phyloP scores from a whole-genome alignment of 2,888 invertebrate species.

The Linnaemya vulpina region DNA sequence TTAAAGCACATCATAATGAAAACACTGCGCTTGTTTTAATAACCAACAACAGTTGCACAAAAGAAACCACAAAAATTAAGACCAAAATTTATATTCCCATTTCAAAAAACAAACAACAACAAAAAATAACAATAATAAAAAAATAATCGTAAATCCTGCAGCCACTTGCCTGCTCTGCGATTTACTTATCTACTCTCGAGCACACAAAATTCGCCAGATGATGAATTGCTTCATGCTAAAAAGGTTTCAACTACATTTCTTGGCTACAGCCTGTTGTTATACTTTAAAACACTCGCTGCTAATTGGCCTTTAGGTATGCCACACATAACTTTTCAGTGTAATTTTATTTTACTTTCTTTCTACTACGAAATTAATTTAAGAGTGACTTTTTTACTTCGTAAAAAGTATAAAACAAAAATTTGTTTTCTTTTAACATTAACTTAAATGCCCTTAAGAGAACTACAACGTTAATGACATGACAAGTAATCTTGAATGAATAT shows the following conservation, averaged over 20 bases:
- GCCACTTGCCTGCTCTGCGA: background rate
- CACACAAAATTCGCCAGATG: background rate
- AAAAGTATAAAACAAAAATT: slow-evolving; percentile 27
- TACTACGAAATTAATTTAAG: slow-evolving; percentile 64
- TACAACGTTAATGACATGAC: slow-evolving; percentile 9
- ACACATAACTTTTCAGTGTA: slow-evolving; percentile 45
- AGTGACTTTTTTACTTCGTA: slow-evolving; percentile 53
- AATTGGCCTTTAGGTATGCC: slow-evolving; percentile 65
- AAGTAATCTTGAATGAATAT: background rate
- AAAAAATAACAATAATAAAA: no score
- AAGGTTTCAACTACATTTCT: slow-evolving; percentile 11
- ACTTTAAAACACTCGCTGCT: slow-evolving; percentile 48
- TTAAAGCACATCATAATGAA: no score
- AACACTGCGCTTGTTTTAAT: slow-evolving; percentile 21
- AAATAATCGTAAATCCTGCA: background rate
- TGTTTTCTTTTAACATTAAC: slow-evolving; percentile 46
- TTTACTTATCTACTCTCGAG: background rate
- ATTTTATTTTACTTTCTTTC: background rate
- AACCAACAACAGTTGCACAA: background rate
- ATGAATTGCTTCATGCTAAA: slow-evolving; percentile 41
- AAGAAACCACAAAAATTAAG: background rate
- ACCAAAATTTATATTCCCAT: background rate
- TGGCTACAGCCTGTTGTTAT: slow-evolving; percentile 32
- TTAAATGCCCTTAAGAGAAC: slow-evolving; percentile 38
- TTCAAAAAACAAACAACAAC: no score